phyloP scores from a whole-genome alignment of 2,888 invertebrate genomes.

The Achlya flavicornis region DNA sequence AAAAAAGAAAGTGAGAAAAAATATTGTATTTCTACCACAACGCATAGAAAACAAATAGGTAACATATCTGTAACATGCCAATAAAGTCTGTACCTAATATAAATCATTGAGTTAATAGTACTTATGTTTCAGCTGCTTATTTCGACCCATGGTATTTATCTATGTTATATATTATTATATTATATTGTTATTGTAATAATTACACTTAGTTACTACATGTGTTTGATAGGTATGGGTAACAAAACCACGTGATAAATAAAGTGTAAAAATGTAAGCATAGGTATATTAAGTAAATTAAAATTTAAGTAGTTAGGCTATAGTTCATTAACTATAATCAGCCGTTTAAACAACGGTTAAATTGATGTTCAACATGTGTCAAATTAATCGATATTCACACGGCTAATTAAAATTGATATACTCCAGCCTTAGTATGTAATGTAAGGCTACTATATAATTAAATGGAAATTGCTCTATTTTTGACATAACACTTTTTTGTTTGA shows the following conservation, averaged over 20 bases:
- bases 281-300: slow-evolving; percentile 53
- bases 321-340: no score
- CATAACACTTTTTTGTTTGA: slow-evolving; percentile 54
- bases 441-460: slow-evolving; percentile 59
- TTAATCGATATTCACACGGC: no score
- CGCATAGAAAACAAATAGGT: no score
- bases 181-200: slow-evolving; percentile 3
- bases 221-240: slow-evolving; percentile 58
- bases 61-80: no score
- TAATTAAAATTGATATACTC: no score
- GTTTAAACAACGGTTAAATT: no score
- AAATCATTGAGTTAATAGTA: no score
- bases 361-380: no score
- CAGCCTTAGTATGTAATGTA: slow-evolving; percentile 43
- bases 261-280: slow-evolving; percentile 59
- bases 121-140: not conserved
- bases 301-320: slow-evolving; percentile 43
- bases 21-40: no score
- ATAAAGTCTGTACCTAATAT: no score
- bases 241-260: slow-evolving; percentile 78
- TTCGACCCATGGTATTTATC: not conserved
- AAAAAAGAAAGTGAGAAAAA: no score
- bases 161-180: not conserved
- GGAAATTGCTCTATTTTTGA: slow-evolving; percentile 49
- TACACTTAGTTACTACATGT: slow-evolving; percentile 29